Evolutionary conservation across 2,888 invertebrate species (phyloP).

Genomic region (Neoitamus cyanurus): DNA sequence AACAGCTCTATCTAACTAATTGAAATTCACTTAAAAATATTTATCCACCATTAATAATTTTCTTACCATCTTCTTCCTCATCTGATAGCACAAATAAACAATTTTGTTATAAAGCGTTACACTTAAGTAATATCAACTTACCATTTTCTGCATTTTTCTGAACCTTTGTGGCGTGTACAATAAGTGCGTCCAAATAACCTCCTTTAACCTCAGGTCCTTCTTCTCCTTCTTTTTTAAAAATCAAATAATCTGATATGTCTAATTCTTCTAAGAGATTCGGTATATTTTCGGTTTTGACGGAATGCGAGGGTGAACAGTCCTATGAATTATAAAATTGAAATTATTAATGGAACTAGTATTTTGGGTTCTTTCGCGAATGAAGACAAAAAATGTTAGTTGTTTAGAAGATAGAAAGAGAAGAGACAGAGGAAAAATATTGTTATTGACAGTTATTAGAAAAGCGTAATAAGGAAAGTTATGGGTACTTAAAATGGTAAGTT

Average conservation of each 20-base stretch:
- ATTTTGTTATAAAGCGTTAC: neutral
- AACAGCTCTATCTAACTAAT: neutral
- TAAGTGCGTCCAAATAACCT: conserved; percentile 92
- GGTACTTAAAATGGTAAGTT: too few species aligned
- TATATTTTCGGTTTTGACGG: conserved; percentile 56
- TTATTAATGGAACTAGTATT: neutral
- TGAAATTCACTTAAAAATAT: neutral
- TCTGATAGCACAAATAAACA: conserved; percentile 58
- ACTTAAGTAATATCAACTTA: conserved; percentile 54
- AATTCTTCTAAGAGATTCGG: conserved; percentile 80
- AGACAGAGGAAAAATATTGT: neutral
- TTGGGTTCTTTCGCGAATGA: neutral
- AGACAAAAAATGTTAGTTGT: neutral
- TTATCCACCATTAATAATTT: neutral
- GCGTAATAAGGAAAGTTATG: too few species aligned
- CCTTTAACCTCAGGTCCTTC: conserved; percentile 94
- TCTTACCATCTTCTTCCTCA: conserved; percentile 66
- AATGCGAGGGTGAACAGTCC: conserved; percentile 55
- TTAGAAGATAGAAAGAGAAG: neutral
- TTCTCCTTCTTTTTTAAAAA: conserved; percentile 81
- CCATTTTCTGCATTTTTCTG: conserved; percentile 73
- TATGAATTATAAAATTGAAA: conserved; percentile 25
- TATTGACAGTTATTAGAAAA: neutral
- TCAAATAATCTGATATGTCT: conserved; percentile 82
- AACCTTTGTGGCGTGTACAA: conserved; percentile 95